Evolutionary conservation across 2,888 invertebrate species (phyloP).

Genomic region (Agrotis ipsilon): DNA sequence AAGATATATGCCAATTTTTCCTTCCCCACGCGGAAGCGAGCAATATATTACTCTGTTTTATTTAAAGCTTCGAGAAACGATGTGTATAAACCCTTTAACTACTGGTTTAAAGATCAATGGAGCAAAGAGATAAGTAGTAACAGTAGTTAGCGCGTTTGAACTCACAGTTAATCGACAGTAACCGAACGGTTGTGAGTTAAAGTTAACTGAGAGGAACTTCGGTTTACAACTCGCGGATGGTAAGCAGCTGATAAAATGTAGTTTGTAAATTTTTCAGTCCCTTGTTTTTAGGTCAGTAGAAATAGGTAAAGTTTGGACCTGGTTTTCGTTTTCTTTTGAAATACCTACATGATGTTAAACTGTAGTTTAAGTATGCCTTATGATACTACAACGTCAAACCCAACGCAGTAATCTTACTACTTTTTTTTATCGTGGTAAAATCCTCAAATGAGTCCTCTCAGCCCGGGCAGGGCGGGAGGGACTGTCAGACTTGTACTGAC

Average conservation of each 20-base stretch:
- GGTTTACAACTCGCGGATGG: constrained; percentile 39
- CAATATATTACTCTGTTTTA: constrained; percentile 39
- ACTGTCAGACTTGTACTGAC: too few species aligned
- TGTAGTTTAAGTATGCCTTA: too few species aligned
- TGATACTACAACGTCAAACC: too few species aligned
- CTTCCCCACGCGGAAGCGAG: constrained; percentile 20
- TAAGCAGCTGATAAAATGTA: constrained; percentile 43
- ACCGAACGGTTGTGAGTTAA: constrained; percentile 44
- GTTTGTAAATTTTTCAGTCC: constrained; percentile 35
- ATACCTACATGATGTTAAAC: too few species aligned
- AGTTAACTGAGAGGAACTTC: constrained; percentile 54
- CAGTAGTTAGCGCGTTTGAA: constrained; percentile 53
- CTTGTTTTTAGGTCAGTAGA: constrained; percentile 30
- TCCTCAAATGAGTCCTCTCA: too few species aligned
- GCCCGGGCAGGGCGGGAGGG: too few species aligned
- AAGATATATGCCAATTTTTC: constrained; percentile 26
- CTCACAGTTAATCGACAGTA: constrained; percentile 46
- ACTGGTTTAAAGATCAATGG: constrained; percentile 56
- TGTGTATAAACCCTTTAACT: constrained; percentile 42
- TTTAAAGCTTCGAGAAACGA: constrained; percentile 37
- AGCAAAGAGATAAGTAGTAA: constrained; percentile 59
- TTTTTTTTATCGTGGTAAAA: too few species aligned
- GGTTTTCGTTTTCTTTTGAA: constrained; percentile 3
- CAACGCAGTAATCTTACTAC: too few species aligned
- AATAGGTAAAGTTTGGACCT: constrained; percentile 11